These are phyloP conservation scores for Acleris emargana DNA, from an alignment of 2,888 invertebrate species.

Conservation along the genomic window DNA sequence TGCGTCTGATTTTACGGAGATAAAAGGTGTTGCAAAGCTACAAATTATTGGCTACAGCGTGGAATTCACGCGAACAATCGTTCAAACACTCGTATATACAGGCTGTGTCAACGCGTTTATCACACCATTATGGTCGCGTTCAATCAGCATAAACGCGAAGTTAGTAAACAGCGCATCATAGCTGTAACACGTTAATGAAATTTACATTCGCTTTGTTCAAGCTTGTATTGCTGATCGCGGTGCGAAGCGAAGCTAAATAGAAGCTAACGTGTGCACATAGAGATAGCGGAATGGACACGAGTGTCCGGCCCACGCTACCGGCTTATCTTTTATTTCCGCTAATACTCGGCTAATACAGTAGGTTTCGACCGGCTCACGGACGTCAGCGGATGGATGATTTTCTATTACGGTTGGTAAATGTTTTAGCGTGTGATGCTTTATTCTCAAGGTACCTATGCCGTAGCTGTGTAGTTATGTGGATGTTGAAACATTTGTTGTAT, in stretches of 20 bases:
- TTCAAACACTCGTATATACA: conserved; percentile 17
- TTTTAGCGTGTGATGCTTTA: background rate
- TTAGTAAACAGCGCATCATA: conserved; percentile 24
- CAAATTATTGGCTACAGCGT: background rate
- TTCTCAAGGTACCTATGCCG: too few species aligned
- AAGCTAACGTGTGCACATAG: conserved; percentile 10
- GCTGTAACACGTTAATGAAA: conserved; percentile 13
- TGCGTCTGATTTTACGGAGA: background rate
- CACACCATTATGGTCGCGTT: conserved; percentile 21
- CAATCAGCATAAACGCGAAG: conserved; percentile 23
- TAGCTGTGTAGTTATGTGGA: too few species aligned
- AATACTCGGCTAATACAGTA: conserved; percentile 33
- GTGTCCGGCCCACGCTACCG: conserved; percentile 25
- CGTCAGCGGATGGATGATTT: conserved; percentile 10
- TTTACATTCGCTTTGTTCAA: conserved; percentile 12
- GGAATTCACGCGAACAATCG: background rate
- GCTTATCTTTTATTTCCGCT: conserved; percentile 37
- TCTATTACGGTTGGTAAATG: conserved; percentile 14
- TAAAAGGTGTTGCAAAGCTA: background rate
- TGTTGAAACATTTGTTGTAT: too few species aligned
- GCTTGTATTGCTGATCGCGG: background rate
- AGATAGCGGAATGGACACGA: conserved; percentile 33
- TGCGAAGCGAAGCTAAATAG: conserved; percentile 13
- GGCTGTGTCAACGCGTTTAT: conserved; percentile 19
- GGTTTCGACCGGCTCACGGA: conserved; percentile 25